Evolutionary conservation across 2,888 invertebrate species (phyloP), one percentile per base, ranked within the genome.

Genomic region (Noctua pronuba): DNA sequence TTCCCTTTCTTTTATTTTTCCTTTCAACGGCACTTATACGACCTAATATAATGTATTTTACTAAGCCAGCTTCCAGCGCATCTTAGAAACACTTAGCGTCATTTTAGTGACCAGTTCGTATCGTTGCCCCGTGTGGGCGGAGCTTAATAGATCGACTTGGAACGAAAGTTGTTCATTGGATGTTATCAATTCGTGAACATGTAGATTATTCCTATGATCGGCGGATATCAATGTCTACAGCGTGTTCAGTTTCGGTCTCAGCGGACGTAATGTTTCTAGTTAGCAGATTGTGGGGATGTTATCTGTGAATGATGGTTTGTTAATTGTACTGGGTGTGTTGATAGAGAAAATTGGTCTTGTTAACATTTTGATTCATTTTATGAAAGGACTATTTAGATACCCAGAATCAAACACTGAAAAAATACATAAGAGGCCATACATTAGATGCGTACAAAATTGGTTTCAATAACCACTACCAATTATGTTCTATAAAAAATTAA

Each of bases 111-210:
- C 84, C 85, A 82, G 86, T 89, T 88, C 82, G 86, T 90, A 90
- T 91, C 93, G 85, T 92, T 92, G 90, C 93, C 93, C 90, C 80
- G 94, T 94, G 95, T 96, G 94, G 95, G 96, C 92, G 94, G 94
- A 93, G 93, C 92, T 91, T 94, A 95, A 95, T 94, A 92, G 94
- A 94, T 94, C 91, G 89, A 86, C 91, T 92, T 81, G 75, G 89
- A 92, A 95, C 90, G 94, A 94, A 95, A 95, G 94, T 95, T 94
- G 95, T 95, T 94, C 93, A 94, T 94, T 94, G 95, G 94, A 95
- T 95, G 94, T 94, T 95, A 95, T 95, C 95, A 92, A 94, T 94
- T 91, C 90, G 90, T 91, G 92, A 94, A 94, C 93, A 95, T 91
- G 93, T 91, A 92, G 93, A 94, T 95, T 92, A 91, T 90, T 91